A percentile compares a stretch with the other conserved stretches of the same genome.
phyloP scores from a whole-genome alignment of 2,113 vertebrate genomes.

The Dissostichus mawsoni region DNA sequence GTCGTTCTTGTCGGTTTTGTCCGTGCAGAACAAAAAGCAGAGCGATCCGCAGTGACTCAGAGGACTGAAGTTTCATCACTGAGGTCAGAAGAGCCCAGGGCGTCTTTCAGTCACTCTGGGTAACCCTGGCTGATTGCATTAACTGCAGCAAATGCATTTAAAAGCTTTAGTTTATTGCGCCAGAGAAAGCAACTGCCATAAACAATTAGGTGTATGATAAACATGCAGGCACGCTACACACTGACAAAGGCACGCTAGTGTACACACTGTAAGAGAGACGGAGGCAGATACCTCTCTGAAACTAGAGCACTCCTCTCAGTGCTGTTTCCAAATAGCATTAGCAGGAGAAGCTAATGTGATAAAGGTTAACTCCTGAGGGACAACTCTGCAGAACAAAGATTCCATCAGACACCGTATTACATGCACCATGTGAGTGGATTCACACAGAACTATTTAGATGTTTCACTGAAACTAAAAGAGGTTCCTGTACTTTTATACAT shows the following conservation, averaged over 20 bases:
- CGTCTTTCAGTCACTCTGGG: conserved; percentile 45
- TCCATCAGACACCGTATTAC: conserved; percentile 26
- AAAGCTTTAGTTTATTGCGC: conserved; percentile 70
- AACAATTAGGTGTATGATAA: conserved; percentile 68
- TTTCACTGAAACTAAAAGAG: not conserved
- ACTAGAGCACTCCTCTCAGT: conserved; percentile 56
- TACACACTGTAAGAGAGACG: not conserved
- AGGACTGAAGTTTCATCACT: conserved; percentile 45
- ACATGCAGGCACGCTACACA: conserved; percentile 45
- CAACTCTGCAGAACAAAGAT: conserved; percentile 32
- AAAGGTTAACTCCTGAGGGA: conserved; percentile 47
- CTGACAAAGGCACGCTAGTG: not conserved
- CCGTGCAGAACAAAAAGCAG: conserved; percentile 41
- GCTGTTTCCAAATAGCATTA: conserved; percentile 61
- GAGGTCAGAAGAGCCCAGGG: conserved; percentile 57
- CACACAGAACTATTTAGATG: not conserved
- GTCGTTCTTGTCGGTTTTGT: conserved; percentile 6
- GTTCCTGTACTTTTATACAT: not conserved
- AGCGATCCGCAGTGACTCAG: conserved; percentile 45
- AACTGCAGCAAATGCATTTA: conserved; percentile 68
- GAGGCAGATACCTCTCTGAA: conserved; percentile 35
- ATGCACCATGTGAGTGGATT: not conserved
- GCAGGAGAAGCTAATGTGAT: conserved; percentile 56
- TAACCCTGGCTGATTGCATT: conserved; percentile 65
- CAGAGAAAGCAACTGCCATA: conserved; percentile 70